Evolutionary conservation across 2,797 vertebrate species (phyloP).

Genomic region (Tauraco hartlaubi): DNA sequence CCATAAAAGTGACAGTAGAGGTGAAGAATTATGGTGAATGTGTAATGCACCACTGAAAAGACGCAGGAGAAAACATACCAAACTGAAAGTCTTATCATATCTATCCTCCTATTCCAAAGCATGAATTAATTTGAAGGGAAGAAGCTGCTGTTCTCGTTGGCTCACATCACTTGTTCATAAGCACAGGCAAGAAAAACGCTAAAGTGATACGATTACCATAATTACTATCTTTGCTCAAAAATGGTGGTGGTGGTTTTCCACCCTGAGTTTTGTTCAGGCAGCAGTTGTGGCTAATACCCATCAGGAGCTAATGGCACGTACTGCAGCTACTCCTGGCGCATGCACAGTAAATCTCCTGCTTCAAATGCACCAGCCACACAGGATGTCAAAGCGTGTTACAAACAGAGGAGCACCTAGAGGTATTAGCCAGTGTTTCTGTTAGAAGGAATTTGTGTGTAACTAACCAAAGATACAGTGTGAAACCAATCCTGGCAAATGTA

Average conservation of each 20-base stretch:
- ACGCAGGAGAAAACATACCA: conserved; percentile 16
- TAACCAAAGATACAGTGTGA: background rate
- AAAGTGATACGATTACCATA: conserved; percentile 1
- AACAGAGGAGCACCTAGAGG: background rate
- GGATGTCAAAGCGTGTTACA: background rate
- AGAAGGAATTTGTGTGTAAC: background rate
- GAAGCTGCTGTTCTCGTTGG: background rate
- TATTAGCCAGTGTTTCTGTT: background rate
- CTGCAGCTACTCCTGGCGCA: background rate
- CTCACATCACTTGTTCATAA: background rate
- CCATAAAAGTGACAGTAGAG: conserved; percentile 50
- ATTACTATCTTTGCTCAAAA: conserved; percentile 18
- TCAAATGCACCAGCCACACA: background rate
- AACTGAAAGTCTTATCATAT: background rate
- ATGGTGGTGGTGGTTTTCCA: background rate
- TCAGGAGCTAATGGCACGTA: background rate
- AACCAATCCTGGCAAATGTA: background rate
- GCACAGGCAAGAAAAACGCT: background rate
- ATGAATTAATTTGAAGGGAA: conserved; percentile 4
- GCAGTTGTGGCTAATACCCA: background rate
- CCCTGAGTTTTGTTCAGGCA: background rate
- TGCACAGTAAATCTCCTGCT: background rate
- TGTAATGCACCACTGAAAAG: conserved; percentile 18
- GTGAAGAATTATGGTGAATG: conserved; percentile 34
- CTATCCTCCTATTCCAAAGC: background rate